Percentiles rank a stretch among this genome's conserved stretches.
Conservation (phyloP, 1,140 invertebrate genomes). For the Stegodyphus mimosarum region DNA sequence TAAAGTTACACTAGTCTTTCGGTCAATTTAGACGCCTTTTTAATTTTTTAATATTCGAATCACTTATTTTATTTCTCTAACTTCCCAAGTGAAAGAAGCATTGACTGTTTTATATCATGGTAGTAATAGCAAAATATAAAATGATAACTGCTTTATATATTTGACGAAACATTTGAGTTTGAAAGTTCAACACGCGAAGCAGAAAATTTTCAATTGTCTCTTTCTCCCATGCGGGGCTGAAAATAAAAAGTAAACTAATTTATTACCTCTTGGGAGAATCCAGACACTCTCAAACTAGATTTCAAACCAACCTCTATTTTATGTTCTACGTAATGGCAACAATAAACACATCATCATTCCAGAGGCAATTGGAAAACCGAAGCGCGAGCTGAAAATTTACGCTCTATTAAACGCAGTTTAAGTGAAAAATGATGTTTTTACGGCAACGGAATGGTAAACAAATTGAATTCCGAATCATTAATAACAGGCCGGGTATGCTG, state of each 20-base stretch:
- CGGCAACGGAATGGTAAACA: conserved; percentile 11
- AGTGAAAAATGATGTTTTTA: conserved; percentile 55
- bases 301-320: neutral
- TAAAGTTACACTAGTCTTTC: no score
- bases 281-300: neutral
- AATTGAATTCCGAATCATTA: conserved; percentile 48
- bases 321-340: neutral
- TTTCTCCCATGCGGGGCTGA: no score
- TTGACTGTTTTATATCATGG: no score
- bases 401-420: conserved; percentile 17
- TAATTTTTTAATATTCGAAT: no score
- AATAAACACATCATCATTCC: neutral
- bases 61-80: no score
- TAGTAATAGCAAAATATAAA: no score
- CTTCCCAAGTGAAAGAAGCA: no score
- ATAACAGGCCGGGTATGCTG: neutral
- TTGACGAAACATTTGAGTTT: no score
- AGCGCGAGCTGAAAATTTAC: conserved; percentile 7
- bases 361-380: neutral
- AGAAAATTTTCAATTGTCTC: no score
- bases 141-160: no score
- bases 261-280: neutral
- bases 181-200: no score
- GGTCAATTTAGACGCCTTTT: no score
- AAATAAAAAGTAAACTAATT: neutral